phyloP scores from a whole-genome alignment of 1,140 invertebrate genomes.

The Bombus sibiricus region DNA sequence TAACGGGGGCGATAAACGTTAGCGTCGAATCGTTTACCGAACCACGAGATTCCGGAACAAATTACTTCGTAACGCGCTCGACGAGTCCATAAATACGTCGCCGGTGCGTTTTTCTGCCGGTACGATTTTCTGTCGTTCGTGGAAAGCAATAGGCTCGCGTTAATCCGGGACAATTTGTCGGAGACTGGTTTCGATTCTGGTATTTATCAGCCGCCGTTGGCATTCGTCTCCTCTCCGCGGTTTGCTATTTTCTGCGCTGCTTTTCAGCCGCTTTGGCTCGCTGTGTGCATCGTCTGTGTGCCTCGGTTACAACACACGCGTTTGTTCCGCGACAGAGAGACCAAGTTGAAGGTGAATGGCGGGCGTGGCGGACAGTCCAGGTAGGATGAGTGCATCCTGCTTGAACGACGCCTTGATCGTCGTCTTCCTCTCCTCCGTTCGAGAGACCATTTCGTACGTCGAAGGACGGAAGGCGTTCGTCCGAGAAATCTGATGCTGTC shows the following conservation, averaged over 20 bases:
- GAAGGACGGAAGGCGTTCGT: slow-evolving; percentile 47
- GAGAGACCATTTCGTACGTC: slow-evolving; percentile 37
- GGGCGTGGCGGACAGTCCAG: slow-evolving; percentile 72
- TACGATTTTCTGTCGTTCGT: slow-evolving; percentile 39
- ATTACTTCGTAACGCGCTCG: slow-evolving; percentile 32
- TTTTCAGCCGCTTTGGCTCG: neutral
- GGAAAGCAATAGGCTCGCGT: slow-evolving; percentile 24
- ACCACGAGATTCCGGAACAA: slow-evolving; percentile 23
- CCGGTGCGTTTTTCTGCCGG: slow-evolving; percentile 13
- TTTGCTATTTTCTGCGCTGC: slow-evolving; percentile 37
- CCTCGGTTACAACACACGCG: slow-evolving; percentile 37
- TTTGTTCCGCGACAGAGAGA: slow-evolving; percentile 57
- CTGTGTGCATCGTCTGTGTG: neutral
- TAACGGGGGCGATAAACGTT: slow-evolving; percentile 1
- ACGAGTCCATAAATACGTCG: slow-evolving; percentile 38
- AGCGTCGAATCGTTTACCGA: neutral
- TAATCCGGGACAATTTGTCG: slow-evolving; percentile 64
- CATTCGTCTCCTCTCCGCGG: slow-evolving; percentile 32
- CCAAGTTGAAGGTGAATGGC: slow-evolving; percentile 80
- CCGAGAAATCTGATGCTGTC: slow-evolving; percentile 35
- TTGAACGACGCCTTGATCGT: slow-evolving; percentile 70
- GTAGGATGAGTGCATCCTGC: slow-evolving; percentile 75
- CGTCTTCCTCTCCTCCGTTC: slow-evolving; percentile 66
- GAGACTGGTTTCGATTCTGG: slow-evolving; percentile 66
- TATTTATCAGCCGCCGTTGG: slow-evolving; percentile 47